phyloP scores from a whole-genome alignment of 2,797 vertebrate genomes.

The Synaphobranchus kaupii region DNA sequence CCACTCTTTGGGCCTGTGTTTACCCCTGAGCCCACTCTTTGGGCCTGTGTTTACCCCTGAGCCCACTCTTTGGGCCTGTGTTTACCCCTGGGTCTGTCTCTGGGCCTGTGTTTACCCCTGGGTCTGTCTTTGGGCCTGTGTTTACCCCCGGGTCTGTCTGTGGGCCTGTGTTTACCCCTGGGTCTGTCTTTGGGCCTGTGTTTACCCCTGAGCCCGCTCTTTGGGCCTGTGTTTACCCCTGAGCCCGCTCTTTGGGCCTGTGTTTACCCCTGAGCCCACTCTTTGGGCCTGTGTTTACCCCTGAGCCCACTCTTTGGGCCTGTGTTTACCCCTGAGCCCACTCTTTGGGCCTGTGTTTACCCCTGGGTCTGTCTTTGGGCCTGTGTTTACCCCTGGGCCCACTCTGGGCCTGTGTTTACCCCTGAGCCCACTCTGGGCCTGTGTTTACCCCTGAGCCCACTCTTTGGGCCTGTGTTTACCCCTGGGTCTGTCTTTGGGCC shows the following conservation, averaged over 20 bases:
- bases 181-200: slow-evolving; percentile 44
- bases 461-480: slow-evolving; percentile 42
- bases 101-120: slow-evolving; percentile 39
- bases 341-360: slow-evolving; percentile 35
- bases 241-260: slow-evolving; percentile 43
- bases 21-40: slow-evolving; percentile 51
- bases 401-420: slow-evolving; percentile 36
- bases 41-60: slow-evolving; percentile 37
- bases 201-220: slow-evolving; percentile 52
- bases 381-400: slow-evolving; percentile 46
- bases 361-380: slow-evolving; percentile 48
- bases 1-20: slow-evolving; percentile 38
- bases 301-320: slow-evolving; percentile 46
- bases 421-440: slow-evolving; percentile 44
- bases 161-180: slow-evolving; percentile 34
- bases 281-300: slow-evolving; percentile 40
- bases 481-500: slow-evolving; percentile 47
- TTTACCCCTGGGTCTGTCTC: slow-evolving; percentile 49
- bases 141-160: slow-evolving; percentile 49
- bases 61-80: slow-evolving; percentile 40
- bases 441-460: slow-evolving; percentile 44
- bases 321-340: slow-evolving; percentile 43
- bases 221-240: slow-evolving; percentile 36
- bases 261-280: slow-evolving; percentile 46
- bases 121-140: slow-evolving; percentile 42